phyloP scores from a whole-genome alignment of 2,797 vertebrate species.

The Esox lucius region DNA sequence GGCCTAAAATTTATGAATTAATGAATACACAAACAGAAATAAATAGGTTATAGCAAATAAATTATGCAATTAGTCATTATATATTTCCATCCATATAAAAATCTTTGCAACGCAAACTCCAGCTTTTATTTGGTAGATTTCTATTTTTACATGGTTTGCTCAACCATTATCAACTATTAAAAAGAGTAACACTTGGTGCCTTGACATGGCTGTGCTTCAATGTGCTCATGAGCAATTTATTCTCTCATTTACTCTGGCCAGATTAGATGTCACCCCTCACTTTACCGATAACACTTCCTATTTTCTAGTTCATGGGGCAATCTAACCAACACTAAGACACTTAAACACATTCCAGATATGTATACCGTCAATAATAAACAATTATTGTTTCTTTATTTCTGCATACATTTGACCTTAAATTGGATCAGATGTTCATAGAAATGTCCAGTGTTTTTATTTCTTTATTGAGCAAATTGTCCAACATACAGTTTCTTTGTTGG shows the following conservation, averaged over 20 bases:
- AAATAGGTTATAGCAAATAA: constrained; percentile 12
- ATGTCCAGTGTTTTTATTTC: too few species aligned
- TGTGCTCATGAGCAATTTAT: background rate
- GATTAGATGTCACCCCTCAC: background rate
- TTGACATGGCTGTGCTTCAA: background rate
- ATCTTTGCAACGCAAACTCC: background rate
- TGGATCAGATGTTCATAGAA: background rate
- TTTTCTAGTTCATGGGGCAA: constrained; percentile 19
- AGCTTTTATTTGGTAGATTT: constrained; percentile 10
- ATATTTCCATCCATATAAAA: background rate
- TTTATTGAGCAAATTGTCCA: too few species aligned
- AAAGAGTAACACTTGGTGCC: background rate
- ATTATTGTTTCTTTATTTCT: too few species aligned
- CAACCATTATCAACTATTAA: background rate
- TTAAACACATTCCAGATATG: constrained; percentile 23
- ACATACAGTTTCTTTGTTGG: too few species aligned
- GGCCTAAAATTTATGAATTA: background rate
- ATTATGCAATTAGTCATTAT: background rate
- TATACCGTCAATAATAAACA: background rate
- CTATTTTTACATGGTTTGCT: constrained; percentile 14
- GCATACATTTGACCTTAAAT: too few species aligned
- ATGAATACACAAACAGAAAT: constrained; percentile 10
- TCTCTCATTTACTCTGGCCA: background rate
- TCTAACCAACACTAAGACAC: constrained; percentile 32
- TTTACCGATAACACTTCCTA: background rate